Conservation (phyloP, 1,140 invertebrate genomes). For the Bombyx mandarina region DNA sequence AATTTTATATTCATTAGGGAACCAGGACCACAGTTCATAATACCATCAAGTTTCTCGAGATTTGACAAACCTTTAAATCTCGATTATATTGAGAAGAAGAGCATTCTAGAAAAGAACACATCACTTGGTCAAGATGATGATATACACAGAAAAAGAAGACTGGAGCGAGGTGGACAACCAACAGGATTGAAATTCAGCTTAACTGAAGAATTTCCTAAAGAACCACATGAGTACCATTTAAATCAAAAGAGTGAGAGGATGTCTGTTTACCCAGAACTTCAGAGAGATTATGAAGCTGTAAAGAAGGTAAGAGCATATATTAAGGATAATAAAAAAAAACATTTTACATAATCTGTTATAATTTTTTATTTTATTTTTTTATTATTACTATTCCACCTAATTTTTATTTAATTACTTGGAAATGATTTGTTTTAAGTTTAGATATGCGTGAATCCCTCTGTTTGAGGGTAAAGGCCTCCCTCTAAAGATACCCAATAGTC, state of each 20-base stretch:
- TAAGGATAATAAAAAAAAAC: not conserved
- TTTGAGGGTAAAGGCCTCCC: no score
- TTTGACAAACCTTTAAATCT: conserved; percentile 78
- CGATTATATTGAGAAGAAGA: conserved; percentile 62
- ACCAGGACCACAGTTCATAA: conserved; percentile 77
- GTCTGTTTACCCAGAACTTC: conserved; percentile 65
- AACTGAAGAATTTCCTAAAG: conserved; percentile 65
- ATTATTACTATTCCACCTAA: no score
- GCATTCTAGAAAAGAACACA: conserved; percentile 21
- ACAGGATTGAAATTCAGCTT: conserved; percentile 72
- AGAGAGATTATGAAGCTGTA: conserved; percentile 56
- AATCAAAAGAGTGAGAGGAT: conserved; percentile 40
- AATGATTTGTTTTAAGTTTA: no score
- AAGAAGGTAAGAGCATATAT: conserved; percentile 21
- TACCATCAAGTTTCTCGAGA: conserved; percentile 84
- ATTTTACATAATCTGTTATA: no score
- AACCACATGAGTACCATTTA: conserved; percentile 61
- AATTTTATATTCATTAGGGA: conserved; percentile 22
- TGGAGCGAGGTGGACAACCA: conserved; percentile 71
- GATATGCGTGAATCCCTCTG: no score
- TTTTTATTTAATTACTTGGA: no score
- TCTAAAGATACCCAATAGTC: no score
- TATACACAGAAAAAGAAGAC: conserved; percentile 35
- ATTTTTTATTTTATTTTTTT: no score
- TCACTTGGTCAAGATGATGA: conserved; percentile 45